Base-by-base conservation (phyloP, 2,113 vertebrate species). In the Mixornis gularis region DNA sequence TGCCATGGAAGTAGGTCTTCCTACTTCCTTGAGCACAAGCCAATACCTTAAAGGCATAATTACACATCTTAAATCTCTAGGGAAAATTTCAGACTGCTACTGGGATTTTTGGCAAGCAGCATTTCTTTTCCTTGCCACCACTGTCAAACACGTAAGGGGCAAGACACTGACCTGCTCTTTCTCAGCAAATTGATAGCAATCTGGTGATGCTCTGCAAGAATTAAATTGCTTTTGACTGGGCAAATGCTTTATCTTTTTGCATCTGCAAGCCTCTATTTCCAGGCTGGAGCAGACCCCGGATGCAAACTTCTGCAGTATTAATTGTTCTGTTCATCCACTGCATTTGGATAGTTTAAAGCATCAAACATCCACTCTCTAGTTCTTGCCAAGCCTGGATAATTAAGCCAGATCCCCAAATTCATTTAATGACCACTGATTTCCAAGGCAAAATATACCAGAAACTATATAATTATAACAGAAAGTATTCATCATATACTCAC, bases 401-500 rank as follows among this genome's bases (percentile, higher is more conserved):
- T 72, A 79, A 94, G 34, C 34, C 78, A 94, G 66, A 76, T 73
- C 58, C 18, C 32, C 24, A 87, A n/a, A 77, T 71, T 73, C 5
- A 40, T 73, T 85, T 73, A 66, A 63, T 29, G 29, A 44, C 63
- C 59, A 51, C 22, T 66, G 51, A 84, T 81, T 68, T 72, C 29
- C 41, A 84, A 76, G 15, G 20, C 43, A 86, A 87, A 94, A 93
- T 51, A 51, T 32, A 83, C 24, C 51, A 92, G 56, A 81, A 72
- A 80, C 6, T 34, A 73, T 15, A 17, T 34, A 92, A 85, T 72
- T 66, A 72, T n/a, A 91, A 60, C 26, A 86, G 43, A 65, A 91
- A 93, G 16, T n/a, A 66, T 38, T 32, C 34, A 25, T 60, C 9
- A 68, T 53, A 84, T 88, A 98, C 98, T 98, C 92, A 99, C 98